Base-by-base conservation (phyloP, 2,113 vertebrate genomes). In the Psittacula cyanocephala region DNA sequence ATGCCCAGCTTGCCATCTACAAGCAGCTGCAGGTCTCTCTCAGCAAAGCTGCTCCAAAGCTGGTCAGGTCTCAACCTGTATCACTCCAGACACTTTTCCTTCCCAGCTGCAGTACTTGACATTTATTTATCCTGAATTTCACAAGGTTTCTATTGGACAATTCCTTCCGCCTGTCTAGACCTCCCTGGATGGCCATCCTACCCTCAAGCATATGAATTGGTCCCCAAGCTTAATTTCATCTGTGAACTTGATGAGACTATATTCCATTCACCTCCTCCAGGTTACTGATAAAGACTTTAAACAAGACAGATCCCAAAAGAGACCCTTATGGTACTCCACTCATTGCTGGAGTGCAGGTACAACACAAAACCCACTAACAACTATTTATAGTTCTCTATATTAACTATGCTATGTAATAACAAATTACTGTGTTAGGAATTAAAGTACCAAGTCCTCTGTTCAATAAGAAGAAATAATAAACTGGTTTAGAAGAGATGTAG, bases 81-180 rank as follows among this genome's bases (percentile, higher is more conserved):
- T 33, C 31, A 52, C 3, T 8, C 72, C 65, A 81, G 8, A 8
- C 9, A 23, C 19, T 49, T 16, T 43, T 78, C 17, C 18, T 74
- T 74, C 10, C 3, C 27, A 43, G 13, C 3, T 55, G 10, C 41
- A 41, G 17, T 50, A 44, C 17, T 50, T 70, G 9, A 5, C 13
- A 46, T 69, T 76, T 69, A 7, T 60, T 87, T 3, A 3, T 39
- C 55, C 87, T 65, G 13, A 52, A 39, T 86, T 87, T 64, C 10
- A 6, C 29, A 9, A 31, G 3, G 7, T 28, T 86, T 8, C n/a
- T 55, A 9, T 59, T 68, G 18, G 7, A 13, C n/a, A 2, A 0
- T 47, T 86, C 33, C 24, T 80, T 2, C 29, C 35, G 23, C 17
- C 23, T 82, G 3, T 57, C 50, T 70, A 18, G 25, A 47, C 47